Conservation (phyloP, 2,888 invertebrate species). For the Drosophila pegasa region DNA sequence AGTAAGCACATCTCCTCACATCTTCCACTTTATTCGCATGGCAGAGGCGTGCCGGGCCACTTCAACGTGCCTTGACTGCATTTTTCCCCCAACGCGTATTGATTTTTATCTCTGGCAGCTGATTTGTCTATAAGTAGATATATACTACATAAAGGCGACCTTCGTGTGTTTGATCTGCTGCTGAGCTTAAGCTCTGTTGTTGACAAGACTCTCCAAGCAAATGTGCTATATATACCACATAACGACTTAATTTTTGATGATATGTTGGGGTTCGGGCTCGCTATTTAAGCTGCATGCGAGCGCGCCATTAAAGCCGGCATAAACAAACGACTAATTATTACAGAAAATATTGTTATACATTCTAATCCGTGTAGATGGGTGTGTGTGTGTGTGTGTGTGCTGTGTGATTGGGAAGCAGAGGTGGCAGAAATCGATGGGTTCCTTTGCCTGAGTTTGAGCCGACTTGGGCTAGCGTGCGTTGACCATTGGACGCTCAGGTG, state of each 20-base stretch:
- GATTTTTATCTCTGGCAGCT: slow-evolving; percentile 77
- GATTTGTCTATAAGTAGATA: slow-evolving; percentile 50
- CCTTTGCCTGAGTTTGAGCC: slow-evolving; percentile 49
- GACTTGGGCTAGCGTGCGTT: slow-evolving; percentile 76
- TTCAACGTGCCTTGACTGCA: slow-evolving; percentile 60
- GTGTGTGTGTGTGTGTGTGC: slow-evolving; percentile 6
- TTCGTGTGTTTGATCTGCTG: slow-evolving; percentile 48
- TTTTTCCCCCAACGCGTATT: slow-evolving; percentile 47
- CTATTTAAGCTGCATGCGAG: slow-evolving; percentile 56
- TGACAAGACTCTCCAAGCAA: slow-evolving; percentile 50
- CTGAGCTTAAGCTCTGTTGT: slow-evolving; percentile 19
- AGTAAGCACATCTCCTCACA: slow-evolving; percentile 45
- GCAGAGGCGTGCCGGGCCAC: slow-evolving; percentile 53
- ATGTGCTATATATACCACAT: slow-evolving; percentile 4
- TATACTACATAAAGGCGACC: slow-evolving; percentile 50
- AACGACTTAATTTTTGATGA: slow-evolving; percentile 1
- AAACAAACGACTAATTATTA: slow-evolving; percentile 58
- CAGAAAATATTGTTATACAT: slow-evolving; percentile 40
- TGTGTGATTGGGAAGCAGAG: slow-evolving; percentile 8
- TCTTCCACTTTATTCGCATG: slow-evolving; percentile 17
- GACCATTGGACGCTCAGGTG: slow-evolving; percentile 67
- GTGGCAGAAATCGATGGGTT: slow-evolving; percentile 72
- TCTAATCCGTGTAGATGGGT: slow-evolving; percentile 3
- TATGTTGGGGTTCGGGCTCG: slow-evolving; percentile 2
- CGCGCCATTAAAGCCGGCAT: slow-evolving; percentile 56